Evolutionary conservation across 1,140 invertebrate species (phyloP), one percentile per base, ranked within the genome.

Genomic region (Alviniconcha marisindica): DNA sequence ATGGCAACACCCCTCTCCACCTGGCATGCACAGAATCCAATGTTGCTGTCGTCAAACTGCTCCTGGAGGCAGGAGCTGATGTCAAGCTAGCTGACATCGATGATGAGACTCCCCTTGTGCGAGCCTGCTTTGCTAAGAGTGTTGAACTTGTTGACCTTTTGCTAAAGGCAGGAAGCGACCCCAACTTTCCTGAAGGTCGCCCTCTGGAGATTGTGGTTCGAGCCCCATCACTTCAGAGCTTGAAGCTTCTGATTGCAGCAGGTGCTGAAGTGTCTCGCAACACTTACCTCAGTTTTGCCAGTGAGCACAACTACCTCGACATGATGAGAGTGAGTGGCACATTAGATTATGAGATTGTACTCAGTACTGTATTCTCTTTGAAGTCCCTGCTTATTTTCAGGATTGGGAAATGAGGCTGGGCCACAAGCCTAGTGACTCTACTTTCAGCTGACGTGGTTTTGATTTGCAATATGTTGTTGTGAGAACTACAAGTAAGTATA

Each of bases 1-100:
- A 83, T 54, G 85, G 85, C 38, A 83, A 83, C 73, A 83, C 85
- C 42, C 71, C 40, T 56, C 81, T 86, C 18, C 85, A 86, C 69
- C 69, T 86, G 28, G 83, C 85, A 15, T 86, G 85, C 69, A 81
- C 76, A 2, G 51, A 83, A 21, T 42, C 63, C 80, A 84, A 86
- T 40, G 66, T 83, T n/a, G 51, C 76, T 44, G 83, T 83, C 2
- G 83, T 77, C 3, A 51, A 81, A 33, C 42, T 79, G 24, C 51
- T 86, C 2, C 28, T 86, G 33, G 66, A 79, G n/a, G 38, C 54
- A 10, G 81, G 83, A 21, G 83, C 83, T 14, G 63, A 78, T 77
- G 85, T 86, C 7, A 78, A 66, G 51, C 24, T 81, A 33, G 54
- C 15, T 54, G 81, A 84, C 48, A 54, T 81, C 28, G 74, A 84